A percentile compares a stretch with the other conserved stretches of the same genome.
phyloP scores from a whole-genome alignment of 2,888 invertebrate genomes.

The Yponomeuta malinellus region DNA sequence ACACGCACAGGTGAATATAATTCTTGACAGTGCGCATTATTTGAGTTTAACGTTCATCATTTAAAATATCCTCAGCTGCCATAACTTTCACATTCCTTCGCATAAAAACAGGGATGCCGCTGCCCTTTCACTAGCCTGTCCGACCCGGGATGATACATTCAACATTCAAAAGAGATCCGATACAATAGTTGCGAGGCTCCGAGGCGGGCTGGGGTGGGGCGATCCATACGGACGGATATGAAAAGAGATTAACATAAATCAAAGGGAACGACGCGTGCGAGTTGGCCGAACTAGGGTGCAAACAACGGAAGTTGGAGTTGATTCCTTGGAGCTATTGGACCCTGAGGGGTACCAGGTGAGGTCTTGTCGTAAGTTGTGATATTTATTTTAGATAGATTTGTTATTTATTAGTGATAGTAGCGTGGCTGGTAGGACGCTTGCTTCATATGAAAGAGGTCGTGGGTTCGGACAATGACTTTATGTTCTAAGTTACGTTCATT shows the following conservation, averaged over 20 bases:
- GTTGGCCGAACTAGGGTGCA: background rate
- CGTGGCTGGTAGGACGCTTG: too few species aligned
- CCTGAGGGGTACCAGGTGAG: background rate
- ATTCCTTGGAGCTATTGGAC: background rate
- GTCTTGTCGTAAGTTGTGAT: background rate
- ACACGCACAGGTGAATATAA: too few species aligned
- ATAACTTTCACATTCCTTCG: too few species aligned
- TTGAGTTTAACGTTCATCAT: too few species aligned
- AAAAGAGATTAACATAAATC: constrained; percentile 49
- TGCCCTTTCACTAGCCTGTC: background rate
- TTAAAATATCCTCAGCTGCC: too few species aligned
- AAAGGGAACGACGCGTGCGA: constrained; percentile 21
- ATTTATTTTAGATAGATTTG: too few species aligned
- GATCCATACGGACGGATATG: constrained; percentile 19
- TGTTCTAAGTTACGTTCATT: too few species aligned
- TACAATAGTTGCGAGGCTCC: constrained; percentile 19
- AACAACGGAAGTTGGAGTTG: background rate
- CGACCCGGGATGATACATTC: constrained; percentile 4
- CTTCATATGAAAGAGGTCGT: too few species aligned
- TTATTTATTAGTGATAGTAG: too few species aligned
- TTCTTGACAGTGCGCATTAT: too few species aligned
- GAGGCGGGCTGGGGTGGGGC: background rate
- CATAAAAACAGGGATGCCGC: background rate
- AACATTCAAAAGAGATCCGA: constrained; percentile 17
- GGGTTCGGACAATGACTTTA: too few species aligned